A percentile compares a stretch with the other conserved stretches of the same genome.
Evolutionary conservation across 2,888 invertebrate species (phyloP).

Genomic region (Folsomia candida): DNA sequence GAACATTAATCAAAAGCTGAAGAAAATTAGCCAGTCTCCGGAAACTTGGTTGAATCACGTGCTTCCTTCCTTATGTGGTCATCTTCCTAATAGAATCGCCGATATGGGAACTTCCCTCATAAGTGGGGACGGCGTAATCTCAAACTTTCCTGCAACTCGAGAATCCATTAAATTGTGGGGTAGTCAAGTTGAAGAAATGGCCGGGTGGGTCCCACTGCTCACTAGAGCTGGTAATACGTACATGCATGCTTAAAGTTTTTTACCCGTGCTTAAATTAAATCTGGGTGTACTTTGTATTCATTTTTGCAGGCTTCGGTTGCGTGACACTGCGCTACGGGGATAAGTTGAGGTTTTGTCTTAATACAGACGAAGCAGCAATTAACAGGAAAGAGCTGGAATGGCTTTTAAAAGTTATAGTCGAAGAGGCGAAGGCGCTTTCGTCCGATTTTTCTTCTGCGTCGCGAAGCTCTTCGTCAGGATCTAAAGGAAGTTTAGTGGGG

Average conservation of each 20-base stretch:
- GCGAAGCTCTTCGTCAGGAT: background rate
- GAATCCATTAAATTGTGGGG: conserved; percentile 33
- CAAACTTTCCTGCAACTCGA: conserved; percentile 41
- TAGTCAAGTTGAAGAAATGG: conserved; percentile 38
- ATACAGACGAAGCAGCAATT: conserved; percentile 38
- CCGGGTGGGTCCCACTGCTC: conserved; percentile 43
- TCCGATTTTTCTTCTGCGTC: conserved; percentile 8
- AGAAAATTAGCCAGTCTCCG: conserved; percentile 24
- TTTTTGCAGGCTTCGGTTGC: conserved; percentile 38
- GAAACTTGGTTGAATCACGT: conserved; percentile 34
- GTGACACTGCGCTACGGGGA: conserved; percentile 40
- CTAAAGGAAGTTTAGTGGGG: background rate
- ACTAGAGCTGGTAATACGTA: conserved; percentile 34
- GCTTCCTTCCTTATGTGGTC: conserved; percentile 39
- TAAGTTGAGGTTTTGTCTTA: conserved; percentile 37
- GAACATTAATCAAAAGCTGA: conserved; percentile 23
- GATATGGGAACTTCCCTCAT: conserved; percentile 33
- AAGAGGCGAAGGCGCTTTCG: conserved; percentile 29
- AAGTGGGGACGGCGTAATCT: conserved; percentile 38
- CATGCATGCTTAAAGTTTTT: background rate
- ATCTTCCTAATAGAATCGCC: conserved; percentile 32
- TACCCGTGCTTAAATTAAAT: background rate
- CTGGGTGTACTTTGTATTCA: background rate
- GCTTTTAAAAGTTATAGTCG: conserved; percentile 26
- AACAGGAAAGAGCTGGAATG: conserved; percentile 35